Evolutionary conservation across 2,113 vertebrate genomes (phyloP).

Genomic region (Ochotona curzoniae): DNA sequence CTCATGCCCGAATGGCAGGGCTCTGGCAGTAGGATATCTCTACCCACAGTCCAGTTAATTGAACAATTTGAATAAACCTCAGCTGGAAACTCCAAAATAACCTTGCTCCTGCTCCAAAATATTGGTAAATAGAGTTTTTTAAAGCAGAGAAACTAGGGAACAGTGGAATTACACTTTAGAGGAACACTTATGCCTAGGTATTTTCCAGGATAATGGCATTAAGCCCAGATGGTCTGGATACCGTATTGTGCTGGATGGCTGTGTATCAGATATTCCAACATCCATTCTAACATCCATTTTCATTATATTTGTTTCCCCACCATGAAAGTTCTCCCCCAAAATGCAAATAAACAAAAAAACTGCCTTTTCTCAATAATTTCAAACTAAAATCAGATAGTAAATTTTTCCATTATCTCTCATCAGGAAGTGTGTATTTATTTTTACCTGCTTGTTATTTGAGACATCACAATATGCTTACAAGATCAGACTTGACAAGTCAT

Average conservation of each 20-base stretch:
- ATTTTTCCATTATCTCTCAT: conserved; percentile 26
- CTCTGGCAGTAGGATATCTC: conserved; percentile 1
- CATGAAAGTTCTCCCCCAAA: not conserved
- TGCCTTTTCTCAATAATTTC: not conserved
- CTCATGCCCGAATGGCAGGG: not conserved
- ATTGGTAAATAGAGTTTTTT: conserved; percentile 40
- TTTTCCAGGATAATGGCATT: conserved; percentile 30
- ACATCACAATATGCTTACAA: not conserved
- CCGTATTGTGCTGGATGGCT: conserved; percentile 8
- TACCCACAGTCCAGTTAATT: conserved; percentile 46
- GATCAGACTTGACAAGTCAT: not conserved
- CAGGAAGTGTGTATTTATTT: not conserved
- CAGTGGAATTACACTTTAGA: conserved; percentile 57
- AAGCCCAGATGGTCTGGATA: conserved; percentile 56
- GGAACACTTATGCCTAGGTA: conserved; percentile 26
- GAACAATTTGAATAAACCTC: conserved; percentile 56
- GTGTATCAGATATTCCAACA: conserved; percentile 42
- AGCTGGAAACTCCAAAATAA: conserved; percentile 47
- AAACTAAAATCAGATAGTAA: conserved; percentile 46
- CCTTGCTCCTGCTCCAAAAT: conserved; percentile 60
- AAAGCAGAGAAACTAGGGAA: conserved; percentile 38
- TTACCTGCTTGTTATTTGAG: conserved; percentile 32
- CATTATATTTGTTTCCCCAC: not conserved
- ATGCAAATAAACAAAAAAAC: not conserved
- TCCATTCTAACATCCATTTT: conserved; percentile 8